Evolutionary conservation across 2,888 invertebrate species (phyloP).

Genomic region (Agonopterix subpropinquella): DNA sequence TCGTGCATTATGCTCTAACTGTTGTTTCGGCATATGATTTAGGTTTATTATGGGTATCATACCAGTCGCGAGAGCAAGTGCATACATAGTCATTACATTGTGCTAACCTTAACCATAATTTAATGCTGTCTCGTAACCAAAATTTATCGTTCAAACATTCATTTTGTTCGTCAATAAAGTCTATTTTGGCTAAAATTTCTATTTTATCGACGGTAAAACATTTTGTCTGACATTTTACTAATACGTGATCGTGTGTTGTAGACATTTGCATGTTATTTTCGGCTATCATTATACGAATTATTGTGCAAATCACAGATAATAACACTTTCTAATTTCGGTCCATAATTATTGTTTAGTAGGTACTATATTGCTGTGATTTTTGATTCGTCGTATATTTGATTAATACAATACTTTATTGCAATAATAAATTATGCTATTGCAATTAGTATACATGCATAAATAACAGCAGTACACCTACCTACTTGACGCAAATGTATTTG

Average conservation of each 20-base stretch:
- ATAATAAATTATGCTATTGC: no score
- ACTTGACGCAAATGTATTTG: no score
- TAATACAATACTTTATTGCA: no score
- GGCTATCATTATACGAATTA: conserved; percentile 37
- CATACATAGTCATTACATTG: conserved; percentile 47
- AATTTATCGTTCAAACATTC: conserved; percentile 12
- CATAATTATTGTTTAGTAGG: conserved; percentile 7
- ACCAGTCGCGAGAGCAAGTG: conserved; percentile 42
- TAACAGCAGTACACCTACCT: no score
- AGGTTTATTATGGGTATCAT: conserved; percentile 50
- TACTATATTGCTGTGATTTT: no score
- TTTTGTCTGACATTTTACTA: conserved; percentile 29
- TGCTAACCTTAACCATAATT: conserved; percentile 31
- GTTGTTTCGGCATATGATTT: conserved; percentile 43
- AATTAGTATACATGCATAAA: no score
- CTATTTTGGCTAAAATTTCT: conserved; percentile 12
- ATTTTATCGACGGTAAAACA: conserved; percentile 11
- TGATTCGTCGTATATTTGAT: no score
- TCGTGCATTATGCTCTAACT: conserved; percentile 27
- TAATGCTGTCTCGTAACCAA: conserved; percentile 20
- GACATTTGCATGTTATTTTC: conserved; percentile 50
- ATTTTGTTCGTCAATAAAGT: conserved; percentile 15
- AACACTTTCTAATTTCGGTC: conserved; percentile 37
- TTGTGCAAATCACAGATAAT: conserved; percentile 36
- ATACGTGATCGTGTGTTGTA: conserved; percentile 38